Evolutionary conservation across 2,888 invertebrate genomes (phyloP).

Genomic region (Unio pictorum): DNA sequence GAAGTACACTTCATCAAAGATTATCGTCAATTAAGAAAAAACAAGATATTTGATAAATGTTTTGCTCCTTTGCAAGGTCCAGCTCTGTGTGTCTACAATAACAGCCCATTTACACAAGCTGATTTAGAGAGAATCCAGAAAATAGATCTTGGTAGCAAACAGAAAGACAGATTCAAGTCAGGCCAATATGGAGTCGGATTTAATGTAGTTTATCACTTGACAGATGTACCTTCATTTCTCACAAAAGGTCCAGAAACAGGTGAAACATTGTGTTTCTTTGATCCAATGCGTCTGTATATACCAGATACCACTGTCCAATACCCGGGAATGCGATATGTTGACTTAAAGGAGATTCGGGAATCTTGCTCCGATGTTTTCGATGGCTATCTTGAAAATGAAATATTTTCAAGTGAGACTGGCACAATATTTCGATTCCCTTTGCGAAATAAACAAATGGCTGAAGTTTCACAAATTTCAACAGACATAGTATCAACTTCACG

Average conservation of each 20-base stretch:
- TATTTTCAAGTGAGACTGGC: constrained; percentile 11
- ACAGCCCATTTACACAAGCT: constrained; percentile 43
- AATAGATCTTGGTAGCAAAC: constrained; percentile 53
- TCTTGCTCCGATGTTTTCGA: constrained; percentile 20
- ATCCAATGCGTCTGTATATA: constrained; percentile 58
- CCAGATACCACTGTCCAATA: constrained; percentile 29
- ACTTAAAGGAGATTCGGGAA: constrained; percentile 15
- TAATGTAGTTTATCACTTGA: constrained; percentile 59
- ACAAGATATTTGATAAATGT: constrained; percentile 25
- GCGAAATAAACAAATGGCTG: constrained; percentile 44
- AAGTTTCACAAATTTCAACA: constrained; percentile 48
- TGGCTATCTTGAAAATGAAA: constrained; percentile 25
- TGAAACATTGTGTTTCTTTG: constrained; percentile 61
- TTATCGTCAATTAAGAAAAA: constrained; percentile 22
- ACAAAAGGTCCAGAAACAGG: constrained; percentile 40
- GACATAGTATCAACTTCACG: constrained; percentile 5
- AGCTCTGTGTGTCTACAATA: constrained; percentile 54
- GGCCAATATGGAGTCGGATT: constrained; percentile 62
- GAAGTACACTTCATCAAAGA: constrained; percentile 59
- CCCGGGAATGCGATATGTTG: constrained; percentile 30
- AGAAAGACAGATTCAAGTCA: constrained; percentile 46
- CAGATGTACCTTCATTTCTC: constrained; percentile 55
- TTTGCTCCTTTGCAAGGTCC: constrained; percentile 56
- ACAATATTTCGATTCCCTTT: constrained; percentile 44
- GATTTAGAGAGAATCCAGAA: constrained; percentile 52